Evolutionary conservation across 2,113 vertebrate species (phyloP), one percentile per base, ranked within the genome.

Genomic region (Oncorhynchus tshawytscha): DNA sequence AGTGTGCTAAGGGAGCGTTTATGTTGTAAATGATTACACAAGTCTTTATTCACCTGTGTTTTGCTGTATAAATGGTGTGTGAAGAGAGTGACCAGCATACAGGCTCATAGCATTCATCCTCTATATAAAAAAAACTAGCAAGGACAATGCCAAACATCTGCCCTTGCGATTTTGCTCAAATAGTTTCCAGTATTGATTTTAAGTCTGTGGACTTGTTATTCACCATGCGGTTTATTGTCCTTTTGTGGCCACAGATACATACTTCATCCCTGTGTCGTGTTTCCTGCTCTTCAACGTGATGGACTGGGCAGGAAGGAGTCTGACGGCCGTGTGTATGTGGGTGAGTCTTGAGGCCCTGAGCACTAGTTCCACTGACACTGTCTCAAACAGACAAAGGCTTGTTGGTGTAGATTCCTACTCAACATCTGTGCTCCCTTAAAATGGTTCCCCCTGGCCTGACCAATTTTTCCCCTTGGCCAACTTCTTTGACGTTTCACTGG

Each of bases 281-380:
- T 99, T 99, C 91, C 93, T 99, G 79, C 88, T 95, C 75, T 99
- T 99, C 80, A 99, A 99, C 51, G 0, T 97, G 85, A 97, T 97
- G 70, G 98, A 99, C 93, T 99, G 97, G 97, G 92, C 85, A 0
- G 98, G 98, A 82, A 91, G 98, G 74, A 99, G 96, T 79, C 93
- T 99, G 79, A 99, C 96, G 0, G 94, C 95, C 5, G 2, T 96
- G 72, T 92, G 90, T 82, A 95, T 96, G 83, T 98, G 96, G 97
- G 98, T 99, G 76, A 95, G 96, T 94, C 72, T 45, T 54, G 51
- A 54, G 51, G 51, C 51, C 16, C 15, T 5, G 51, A 54, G 51
- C 16, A 18, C 12, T 16, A 18, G 51, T 54, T 54, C 51, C 51
- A 16, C 16, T 16, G 49, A 51, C 49, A 16, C 49, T 5, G 39